Percentiles rank a stretch among this genome's conserved stretches.
Evolutionary conservation across 2,888 invertebrate species (phyloP).

Genomic region (Eupithecia vulgata): DNA sequence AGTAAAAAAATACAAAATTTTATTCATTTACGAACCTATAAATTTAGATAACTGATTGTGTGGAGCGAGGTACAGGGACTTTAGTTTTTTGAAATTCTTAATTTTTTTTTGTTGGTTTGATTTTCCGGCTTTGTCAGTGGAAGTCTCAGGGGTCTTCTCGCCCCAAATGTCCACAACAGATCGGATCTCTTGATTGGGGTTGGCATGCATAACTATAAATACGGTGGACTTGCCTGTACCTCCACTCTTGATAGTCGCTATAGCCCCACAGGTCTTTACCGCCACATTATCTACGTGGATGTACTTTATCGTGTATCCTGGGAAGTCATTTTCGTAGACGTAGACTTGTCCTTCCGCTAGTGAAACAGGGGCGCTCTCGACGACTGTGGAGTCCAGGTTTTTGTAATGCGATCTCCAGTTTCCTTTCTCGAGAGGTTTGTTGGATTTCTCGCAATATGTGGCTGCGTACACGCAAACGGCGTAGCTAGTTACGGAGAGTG

Average conservation of each 20-base stretch:
- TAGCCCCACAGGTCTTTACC: conserved; percentile 68
- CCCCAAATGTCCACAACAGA: conserved; percentile 77
- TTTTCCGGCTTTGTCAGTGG: neutral
- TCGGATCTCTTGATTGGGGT: conserved; percentile 66
- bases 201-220: conserved; percentile 67
- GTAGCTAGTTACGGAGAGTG: conserved; percentile 40
- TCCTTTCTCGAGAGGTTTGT: conserved; percentile 67
- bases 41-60: neutral
- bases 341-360: conserved; percentile 69
- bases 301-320: conserved; percentile 65
- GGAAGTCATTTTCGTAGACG: conserved; percentile 73
- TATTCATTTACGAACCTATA: neutral
- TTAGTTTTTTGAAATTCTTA: neutral
- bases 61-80: neutral
- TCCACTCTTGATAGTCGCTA: conserved; percentile 62
- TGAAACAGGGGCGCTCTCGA: conserved; percentile 66
- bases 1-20: neutral
- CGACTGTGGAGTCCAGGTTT: conserved; percentile 68
- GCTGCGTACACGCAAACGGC: conserved; percentile 46
- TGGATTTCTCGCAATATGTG: conserved; percentile 61
- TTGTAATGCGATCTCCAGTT: conserved; percentile 58
- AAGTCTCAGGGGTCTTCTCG: conserved; percentile 45
- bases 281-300: conserved; percentile 73
- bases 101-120: neutral
- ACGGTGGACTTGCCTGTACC: conserved; percentile 63